Conservation (phyloP, 2,113 vertebrate species). For the Ailuropoda melanoleuca region DNA sequence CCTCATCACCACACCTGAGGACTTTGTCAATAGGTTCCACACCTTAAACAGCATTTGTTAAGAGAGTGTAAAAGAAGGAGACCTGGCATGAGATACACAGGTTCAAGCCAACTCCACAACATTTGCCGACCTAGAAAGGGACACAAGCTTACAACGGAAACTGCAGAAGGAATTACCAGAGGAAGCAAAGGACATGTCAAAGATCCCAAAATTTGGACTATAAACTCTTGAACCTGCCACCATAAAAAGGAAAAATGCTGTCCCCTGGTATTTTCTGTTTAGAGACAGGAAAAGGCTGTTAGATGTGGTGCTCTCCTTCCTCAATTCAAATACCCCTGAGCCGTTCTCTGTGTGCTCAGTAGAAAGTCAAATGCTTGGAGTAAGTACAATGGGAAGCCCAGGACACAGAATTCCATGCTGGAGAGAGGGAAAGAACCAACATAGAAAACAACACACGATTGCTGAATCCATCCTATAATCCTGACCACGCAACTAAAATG, state of each 20-base stretch:
- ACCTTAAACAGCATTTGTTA: slow-evolving; percentile 35
- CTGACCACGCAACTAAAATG: not conserved
- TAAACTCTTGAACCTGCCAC: not conserved
- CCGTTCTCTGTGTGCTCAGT: not conserved
- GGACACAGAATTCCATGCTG: not conserved
- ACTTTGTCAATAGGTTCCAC: slow-evolving; percentile 14
- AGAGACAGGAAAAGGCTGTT: not conserved
- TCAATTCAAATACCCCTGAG: not conserved
- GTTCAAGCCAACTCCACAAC: not conserved
- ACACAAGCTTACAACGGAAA: not conserved
- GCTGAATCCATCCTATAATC: not conserved
- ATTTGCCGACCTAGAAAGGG: not conserved
- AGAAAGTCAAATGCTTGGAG: no score
- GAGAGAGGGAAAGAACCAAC: not conserved
- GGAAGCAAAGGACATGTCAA: not conserved
- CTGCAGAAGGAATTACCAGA: not conserved
- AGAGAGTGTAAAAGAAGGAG: not conserved
- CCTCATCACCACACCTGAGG: not conserved
- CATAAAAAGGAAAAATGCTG: not conserved
- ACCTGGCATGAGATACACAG: not conserved
- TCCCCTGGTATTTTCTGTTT: not conserved
- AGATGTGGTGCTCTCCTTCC: not conserved
- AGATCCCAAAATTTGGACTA: not conserved
- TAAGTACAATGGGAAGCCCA: rapidly evolving
- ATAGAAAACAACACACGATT: not conserved